Conservation (phyloP, 2,113 vertebrate species). For the Pedetes capensis region DNA sequence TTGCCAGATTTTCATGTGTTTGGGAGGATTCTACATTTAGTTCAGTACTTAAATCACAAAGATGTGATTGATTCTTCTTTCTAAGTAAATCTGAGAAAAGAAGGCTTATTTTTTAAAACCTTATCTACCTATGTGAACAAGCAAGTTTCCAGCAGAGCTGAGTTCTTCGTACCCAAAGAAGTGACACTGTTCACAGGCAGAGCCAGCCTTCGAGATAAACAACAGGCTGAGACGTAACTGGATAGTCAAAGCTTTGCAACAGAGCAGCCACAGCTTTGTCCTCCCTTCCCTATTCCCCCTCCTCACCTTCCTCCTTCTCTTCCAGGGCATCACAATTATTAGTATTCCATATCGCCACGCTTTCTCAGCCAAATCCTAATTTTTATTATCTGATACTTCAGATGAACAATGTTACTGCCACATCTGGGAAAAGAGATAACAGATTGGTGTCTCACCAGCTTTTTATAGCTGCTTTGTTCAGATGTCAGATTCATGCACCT, state of each 20-base stretch:
- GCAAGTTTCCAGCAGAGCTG: neutral
- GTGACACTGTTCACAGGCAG: neutral
- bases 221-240: neutral
- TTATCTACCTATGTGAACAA: neutral
- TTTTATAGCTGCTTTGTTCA: neutral
- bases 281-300: neutral
- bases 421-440: neutral
- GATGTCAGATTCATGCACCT: neutral
- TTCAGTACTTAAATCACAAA: neutral
- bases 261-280: neutral
- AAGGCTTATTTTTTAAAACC: neutral
- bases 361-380: neutral
- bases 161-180: neutral
- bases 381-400: neutral
- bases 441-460: neutral
- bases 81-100: neutral
- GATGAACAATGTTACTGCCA: neutral
- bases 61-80: constrained; percentile 1
- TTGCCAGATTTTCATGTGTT: neutral
- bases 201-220: neutral
- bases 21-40: neutral
- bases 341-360: neutral
- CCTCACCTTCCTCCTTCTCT: neutral
- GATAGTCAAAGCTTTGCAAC: neutral
- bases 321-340: neutral